These are phyloP conservation scores for Syngnathus acus DNA, from an alignment of 2,797 vertebrate species.

Conservation along the genomic window DNA sequence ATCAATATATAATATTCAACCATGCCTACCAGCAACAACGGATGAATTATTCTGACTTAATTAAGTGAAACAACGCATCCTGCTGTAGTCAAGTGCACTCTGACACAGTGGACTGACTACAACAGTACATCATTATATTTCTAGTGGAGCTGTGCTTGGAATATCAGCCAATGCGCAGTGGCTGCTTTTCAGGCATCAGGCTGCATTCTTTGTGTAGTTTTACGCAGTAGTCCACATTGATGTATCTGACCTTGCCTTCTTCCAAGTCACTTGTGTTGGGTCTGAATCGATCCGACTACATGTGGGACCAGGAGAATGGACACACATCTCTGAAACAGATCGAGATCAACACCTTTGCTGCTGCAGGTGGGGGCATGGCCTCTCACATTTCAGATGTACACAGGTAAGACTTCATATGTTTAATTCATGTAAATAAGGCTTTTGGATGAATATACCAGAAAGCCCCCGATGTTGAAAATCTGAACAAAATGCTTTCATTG, in stretches of 20 bases:
- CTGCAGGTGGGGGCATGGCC: slow-evolving; percentile 85
- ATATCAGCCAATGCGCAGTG: too few relatives aligned
- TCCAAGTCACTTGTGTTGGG: slow-evolving; percentile 75
- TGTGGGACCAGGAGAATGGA: slow-evolving; percentile 78
- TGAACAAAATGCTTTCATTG: background rate
- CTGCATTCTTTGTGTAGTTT: too few relatives aligned
- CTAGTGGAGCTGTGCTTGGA: too few relatives aligned
- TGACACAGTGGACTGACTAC: too few relatives aligned
- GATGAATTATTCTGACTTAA: too few relatives aligned
- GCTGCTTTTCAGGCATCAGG: too few relatives aligned
- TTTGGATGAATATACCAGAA: background rate
- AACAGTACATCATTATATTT: too few relatives aligned
- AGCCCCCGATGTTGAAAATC: background rate
- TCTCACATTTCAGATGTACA: slow-evolving; percentile 77
- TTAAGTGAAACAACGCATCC: too few relatives aligned
- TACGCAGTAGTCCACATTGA: too few relatives aligned
- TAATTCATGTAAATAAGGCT: background rate
- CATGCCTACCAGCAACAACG: too few relatives aligned
- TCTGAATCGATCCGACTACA: slow-evolving; percentile 95
- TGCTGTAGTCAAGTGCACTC: too few relatives aligned
- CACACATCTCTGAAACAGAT: slow-evolving; percentile 80
- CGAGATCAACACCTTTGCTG: slow-evolving; percentile 95
- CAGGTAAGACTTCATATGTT: slow-evolving; percentile 57
- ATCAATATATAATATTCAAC: too few relatives aligned
- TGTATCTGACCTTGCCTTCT: background rate